These are phyloP conservation scores for Sebastes hubbsi DNA, from an alignment of 2,797 vertebrate species.

Conservation along the genomic window DNA sequence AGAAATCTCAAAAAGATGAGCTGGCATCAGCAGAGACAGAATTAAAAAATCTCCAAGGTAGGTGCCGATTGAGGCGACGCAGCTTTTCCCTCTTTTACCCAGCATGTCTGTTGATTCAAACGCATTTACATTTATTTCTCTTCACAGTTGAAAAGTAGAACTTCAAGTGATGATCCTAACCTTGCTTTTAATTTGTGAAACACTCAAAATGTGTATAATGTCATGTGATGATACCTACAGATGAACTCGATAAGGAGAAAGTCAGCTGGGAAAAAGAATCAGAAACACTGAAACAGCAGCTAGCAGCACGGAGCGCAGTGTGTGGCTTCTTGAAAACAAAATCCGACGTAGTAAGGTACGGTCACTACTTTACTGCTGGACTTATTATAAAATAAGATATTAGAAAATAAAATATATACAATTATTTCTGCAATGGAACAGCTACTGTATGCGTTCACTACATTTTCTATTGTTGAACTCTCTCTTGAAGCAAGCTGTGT, in stretches of 20 bases:
- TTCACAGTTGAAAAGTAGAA: background rate
- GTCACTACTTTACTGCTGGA: background rate
- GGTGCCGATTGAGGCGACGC: constrained; percentile 10
- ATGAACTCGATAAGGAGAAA: constrained; percentile 25
- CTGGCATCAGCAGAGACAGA: background rate
- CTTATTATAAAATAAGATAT: background rate
- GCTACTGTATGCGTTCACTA: background rate
- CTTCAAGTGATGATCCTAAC: background rate
- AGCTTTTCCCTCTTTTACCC: background rate
- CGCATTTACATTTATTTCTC: background rate
- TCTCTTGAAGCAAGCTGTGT: constrained; percentile 66
- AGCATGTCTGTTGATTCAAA: background rate
- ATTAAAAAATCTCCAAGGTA: constrained; percentile 42
- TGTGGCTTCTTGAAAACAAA: constrained; percentile 67
- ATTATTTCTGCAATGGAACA: background rate
- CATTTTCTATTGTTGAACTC: background rate
- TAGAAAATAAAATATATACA: background rate
- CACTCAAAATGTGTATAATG: background rate
- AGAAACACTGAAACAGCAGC: constrained; percentile 42
- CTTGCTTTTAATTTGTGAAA: background rate
- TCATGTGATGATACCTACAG: constrained; percentile 49
- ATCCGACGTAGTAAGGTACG: constrained; percentile 44
- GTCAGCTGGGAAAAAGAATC: constrained; percentile 38
- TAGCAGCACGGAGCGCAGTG: constrained; percentile 38
- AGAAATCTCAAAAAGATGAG: constrained; percentile 52